Evolutionary conservation across 2,113 vertebrate genomes (phyloP).

Genomic region (Condylura cristata): DNA sequence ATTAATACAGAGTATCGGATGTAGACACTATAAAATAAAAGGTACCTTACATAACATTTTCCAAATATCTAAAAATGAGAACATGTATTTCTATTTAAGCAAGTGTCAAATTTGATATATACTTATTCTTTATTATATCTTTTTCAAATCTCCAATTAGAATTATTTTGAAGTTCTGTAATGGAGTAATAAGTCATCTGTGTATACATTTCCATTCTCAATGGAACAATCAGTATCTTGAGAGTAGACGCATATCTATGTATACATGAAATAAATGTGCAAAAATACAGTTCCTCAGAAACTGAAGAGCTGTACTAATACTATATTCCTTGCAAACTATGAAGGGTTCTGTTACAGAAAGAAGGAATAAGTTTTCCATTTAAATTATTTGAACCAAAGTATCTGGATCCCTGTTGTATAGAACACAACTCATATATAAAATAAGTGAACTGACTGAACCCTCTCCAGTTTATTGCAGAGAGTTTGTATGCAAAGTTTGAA

Average conservation of each 20-base stretch:
- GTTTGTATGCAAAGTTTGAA: background rate
- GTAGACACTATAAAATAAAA: constrained; percentile 62
- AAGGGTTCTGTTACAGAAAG: background rate
- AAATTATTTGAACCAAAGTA: constrained; percentile 12
- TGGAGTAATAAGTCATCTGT: background rate
- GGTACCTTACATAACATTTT: constrained; percentile 21
- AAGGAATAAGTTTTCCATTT: background rate
- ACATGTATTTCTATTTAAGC: constrained; percentile 13
- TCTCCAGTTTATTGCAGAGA: background rate
- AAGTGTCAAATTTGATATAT: constrained; percentile 42
- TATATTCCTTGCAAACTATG: background rate
- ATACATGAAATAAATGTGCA: background rate
- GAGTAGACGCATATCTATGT: background rate
- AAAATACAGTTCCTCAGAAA: background rate
- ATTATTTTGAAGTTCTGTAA: constrained; percentile 23
- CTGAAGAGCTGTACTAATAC: background rate
- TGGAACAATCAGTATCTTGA: background rate
- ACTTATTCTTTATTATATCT: background rate
- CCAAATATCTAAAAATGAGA: constrained; percentile 8
- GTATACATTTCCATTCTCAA: background rate
- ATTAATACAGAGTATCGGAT: constrained; percentile 48
- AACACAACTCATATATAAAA: background rate
- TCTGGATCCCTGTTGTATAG: background rate
- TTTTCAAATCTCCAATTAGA: constrained; percentile 8
- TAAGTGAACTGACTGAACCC: background rate